Base-by-base conservation (phyloP, 2,113 vertebrate genomes). In the Bombycilla garrulus region DNA sequence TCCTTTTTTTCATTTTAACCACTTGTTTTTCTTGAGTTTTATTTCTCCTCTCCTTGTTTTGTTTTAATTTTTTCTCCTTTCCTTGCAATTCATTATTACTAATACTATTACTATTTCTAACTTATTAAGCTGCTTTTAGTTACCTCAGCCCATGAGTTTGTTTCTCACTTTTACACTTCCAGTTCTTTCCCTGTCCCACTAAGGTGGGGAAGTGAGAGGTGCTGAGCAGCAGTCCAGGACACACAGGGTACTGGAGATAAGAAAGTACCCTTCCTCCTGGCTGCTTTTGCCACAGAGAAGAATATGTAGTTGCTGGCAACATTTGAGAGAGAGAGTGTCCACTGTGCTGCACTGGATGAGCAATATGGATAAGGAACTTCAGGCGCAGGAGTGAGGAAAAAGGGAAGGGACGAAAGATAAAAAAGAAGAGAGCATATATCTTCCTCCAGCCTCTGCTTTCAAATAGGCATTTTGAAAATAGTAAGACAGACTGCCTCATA, bases 141-240 rank as follows among this genome's bases (percentile, higher is more conserved):
- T 66, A n/a, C 24, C 23, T 93, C 42, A 81, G 7, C 15, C 9
- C 10, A 26, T n/a, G 48, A 53, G 21, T 47, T 62, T 71, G 4
- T 77, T 72, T 85, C n/a, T 85, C 15, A 9, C 8, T 72, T 81
- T 54, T 33, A 44, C n/a, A n/a, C 11, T 86, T 69, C 12, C 6
- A 9, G 0, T 60, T 80, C 35, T 80, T 58, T 33, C 11, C 16
- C 9, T 20, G 2, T 38, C 21, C 18, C n/a, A 51, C 22, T 3
- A 1, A 16, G 5, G 6, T 42, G 20, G 2, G 9, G 4, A 24
- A 60, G 11, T 66, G 36, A n/a, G 24, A 62, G 6, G 5, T 4
- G 17, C 5, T 40, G 26, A 48, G 26, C 4, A 3, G 8, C 36
- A n/a, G n/a, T n/a, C n/a, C n/a, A n/a, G n/a, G n/a, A n/a, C n/a